A percentile compares a stretch with the other conserved stretches of the same genome.
Conservation (phyloP, 2,113 vertebrate genomes). For the Pedetes capensis region DNA sequence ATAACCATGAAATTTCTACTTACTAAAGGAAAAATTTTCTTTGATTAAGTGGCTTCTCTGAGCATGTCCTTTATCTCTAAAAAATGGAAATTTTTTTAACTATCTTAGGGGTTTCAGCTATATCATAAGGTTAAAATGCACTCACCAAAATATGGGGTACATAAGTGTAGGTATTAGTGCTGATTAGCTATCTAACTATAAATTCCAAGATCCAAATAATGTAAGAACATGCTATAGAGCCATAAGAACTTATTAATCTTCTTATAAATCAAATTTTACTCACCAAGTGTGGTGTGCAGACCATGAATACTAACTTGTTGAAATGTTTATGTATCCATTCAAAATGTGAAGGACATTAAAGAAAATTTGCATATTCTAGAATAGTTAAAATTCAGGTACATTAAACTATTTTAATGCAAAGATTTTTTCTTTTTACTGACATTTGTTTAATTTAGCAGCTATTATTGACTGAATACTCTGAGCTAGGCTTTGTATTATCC, state of each 20-base stretch:
- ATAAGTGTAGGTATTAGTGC: not conserved
- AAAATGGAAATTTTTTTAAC: not conserved
- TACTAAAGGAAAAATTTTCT: not conserved
- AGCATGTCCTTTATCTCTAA: not conserved
- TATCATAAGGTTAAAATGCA: not conserved
- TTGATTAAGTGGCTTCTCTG: not conserved
- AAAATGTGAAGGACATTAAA: not conserved
- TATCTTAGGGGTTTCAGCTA: not conserved
- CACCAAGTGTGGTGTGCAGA: not conserved
- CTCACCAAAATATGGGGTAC: not conserved
- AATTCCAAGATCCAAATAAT: not conserved
- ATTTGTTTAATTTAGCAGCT: not conserved
- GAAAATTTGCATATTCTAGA: not conserved
- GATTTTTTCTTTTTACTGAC: not conserved
- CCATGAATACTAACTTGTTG: not conserved
- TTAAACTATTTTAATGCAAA: not conserved
- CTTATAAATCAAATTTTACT: not conserved
- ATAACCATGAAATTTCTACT: not conserved
- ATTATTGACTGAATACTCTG: not conserved
- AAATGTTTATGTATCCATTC: not conserved
- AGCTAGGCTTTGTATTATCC: not conserved
- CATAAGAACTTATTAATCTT: not conserved
- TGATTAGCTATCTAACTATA: not conserved
- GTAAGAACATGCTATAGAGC: not conserved
- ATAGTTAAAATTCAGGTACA: not conserved